phyloP scores from a whole-genome alignment of 2,797 vertebrate species.

The Chiloscyllium punctatum region DNA sequence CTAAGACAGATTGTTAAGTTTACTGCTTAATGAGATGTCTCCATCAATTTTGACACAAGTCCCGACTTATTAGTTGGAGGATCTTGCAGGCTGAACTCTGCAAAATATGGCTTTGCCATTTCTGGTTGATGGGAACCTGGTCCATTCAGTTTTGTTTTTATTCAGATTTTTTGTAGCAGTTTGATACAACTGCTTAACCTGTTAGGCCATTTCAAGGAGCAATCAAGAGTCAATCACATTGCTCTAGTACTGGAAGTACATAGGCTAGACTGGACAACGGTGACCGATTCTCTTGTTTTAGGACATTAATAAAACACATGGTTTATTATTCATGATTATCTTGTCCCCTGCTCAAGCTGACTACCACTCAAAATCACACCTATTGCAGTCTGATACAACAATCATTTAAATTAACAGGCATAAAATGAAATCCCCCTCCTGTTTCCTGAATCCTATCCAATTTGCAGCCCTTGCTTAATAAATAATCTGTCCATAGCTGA shows the following conservation, averaged over 20 bases:
- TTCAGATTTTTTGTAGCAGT: neutral
- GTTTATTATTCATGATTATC: neutral
- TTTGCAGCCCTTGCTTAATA: neutral
- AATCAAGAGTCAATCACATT: neutral
- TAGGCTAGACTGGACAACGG: neutral
- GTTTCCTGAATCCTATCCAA: no score
- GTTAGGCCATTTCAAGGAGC: neutral
- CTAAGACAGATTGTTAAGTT: neutral
- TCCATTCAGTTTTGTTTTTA: neutral
- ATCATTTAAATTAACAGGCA: no score
- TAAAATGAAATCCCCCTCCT: no score
- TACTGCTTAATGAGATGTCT: neutral
- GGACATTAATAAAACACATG: neutral
- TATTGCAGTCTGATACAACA: no score
- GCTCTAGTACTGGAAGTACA: neutral
- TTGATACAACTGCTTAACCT: neutral
- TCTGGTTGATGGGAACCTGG: neutral
- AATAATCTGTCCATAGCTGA: neutral
- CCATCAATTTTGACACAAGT: neutral
- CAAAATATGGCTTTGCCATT: neutral
- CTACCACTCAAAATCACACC: no score
- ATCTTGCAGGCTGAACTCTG: no score
- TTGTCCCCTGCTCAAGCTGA: neutral
- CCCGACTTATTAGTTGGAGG: neutral
- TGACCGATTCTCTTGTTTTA: neutral